Evolutionary conservation across 1,140 invertebrate species (phyloP), one percentile per base, ranked within the genome.

Genomic region (Scaptomyza hsui): DNA sequence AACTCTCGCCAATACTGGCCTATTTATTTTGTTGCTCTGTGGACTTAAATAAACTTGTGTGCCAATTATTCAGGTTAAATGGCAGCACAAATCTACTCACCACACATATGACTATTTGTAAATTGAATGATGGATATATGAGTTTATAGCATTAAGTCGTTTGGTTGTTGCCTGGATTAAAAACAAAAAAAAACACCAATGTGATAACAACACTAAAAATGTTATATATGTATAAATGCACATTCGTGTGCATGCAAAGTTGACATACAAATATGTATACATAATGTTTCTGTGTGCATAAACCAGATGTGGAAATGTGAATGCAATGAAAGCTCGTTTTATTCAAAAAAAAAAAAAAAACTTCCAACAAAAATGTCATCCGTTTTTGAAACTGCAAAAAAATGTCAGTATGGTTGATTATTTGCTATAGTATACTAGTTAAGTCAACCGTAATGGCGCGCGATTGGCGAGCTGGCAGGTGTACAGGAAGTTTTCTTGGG

Each of bases 121-220:
- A 85, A 85, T 81, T 85, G 69, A 81, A 74, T 85, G 81, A 85
- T 77, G 73, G 57, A 71, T 65, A 71, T 86, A 77, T 85, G 61
- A 73, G 80, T 74, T 86, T 86, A 71, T 67, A 68, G 61, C 61
- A 80, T 80, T 80, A 67, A 85, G 76, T 77, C 70, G 53, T 86
- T 81, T 70, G 70, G 72, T 69, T 69, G 76, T 76, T 72, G 44
- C 42, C 57, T 56, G 56, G 24, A 47, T 72, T 26, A 32, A 55
- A 55, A 49, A 56, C 49, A 15, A 15, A 15, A 52, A 48, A 41
- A 47, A 15, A 41, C 24, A 49, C n/a, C n/a, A n/a, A n/a, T n/a
- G 24, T 6, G 24, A 19, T 6, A 13, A 41, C 4, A 42, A 42
- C 6, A 15, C 9, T 44, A 72, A 72, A 39, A 41, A 41, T 41